Evolutionary conservation across 2,113 vertebrate species (phyloP), one percentile per base, ranked within the genome.

Genomic region (Seriola rivoliana): DNA sequence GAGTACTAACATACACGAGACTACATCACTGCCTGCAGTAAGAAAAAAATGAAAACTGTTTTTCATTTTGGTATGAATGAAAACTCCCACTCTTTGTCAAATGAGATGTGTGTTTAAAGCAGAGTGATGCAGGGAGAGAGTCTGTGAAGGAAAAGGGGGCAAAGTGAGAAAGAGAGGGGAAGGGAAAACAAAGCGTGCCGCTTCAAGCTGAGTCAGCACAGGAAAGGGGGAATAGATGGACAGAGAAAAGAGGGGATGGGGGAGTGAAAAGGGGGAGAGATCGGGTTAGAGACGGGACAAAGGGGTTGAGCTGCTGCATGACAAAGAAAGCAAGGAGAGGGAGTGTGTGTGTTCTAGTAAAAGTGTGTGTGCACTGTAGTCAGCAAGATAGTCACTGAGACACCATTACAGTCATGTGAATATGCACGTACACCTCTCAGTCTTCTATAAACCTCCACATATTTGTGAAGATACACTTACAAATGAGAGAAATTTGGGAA

Each of bases 161-260:
- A 73, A 38, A 71, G 46, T 58, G 32, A 66, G 54, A 58, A 42
- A 57, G 40, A 36, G 57, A 81, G 63, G 57, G 59, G 44, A 44
- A 12, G 54, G 1, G 67, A 57, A 63, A 44, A 75, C 29, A 48
- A 21, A 67, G 29, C 44, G 63, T 9, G 48, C 36, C 9, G 32
- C 34, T 71, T 72, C 10, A 67, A 71, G 80, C 74, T 50, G 84
- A 85, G 86, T 87, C 88, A 87, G 88, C 82, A 86, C 84, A 80
- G 87, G 86, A 84, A 73, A 55, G 10, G 19, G 71, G 69, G 29
- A 62, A 75, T 21, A 50, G 80, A 72, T 38, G 29, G 29, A 25
- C 59, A 87, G 2, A 71, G 81, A 82, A 69, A 82, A 36, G 42
- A 34, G 68, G 44, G 62, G 70, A 34, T 19, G 52, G 71, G 71